phyloP scores from a whole-genome alignment of 2,113 vertebrate genomes.

The Rhinolophus ferrumequinum region DNA sequence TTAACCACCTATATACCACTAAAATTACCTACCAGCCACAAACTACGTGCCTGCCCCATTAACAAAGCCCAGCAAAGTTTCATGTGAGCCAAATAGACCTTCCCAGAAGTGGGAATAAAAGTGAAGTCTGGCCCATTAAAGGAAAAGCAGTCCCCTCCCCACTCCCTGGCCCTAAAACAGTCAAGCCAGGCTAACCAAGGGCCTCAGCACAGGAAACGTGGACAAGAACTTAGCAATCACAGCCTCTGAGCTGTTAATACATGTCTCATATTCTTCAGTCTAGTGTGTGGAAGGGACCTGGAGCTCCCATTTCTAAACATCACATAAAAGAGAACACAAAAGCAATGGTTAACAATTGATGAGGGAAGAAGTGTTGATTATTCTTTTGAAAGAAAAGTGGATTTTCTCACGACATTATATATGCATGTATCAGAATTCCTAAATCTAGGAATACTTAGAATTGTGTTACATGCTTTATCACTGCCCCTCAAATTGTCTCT shows the following conservation, averaged over 20 bases:
- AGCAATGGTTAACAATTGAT: background rate
- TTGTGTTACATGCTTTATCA: background rate
- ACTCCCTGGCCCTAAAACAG: background rate
- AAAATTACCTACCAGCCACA: slow-evolving; percentile 21
- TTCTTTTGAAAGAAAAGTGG: background rate
- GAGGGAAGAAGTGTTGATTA: background rate
- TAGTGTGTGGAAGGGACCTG: background rate
- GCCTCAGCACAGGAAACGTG: background rate
- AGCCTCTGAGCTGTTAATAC: background rate
- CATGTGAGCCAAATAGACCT: background rate
- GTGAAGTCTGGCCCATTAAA: background rate
- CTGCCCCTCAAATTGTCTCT: background rate
- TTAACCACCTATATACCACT: slow-evolving; percentile 29
- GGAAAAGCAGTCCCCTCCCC: background rate
- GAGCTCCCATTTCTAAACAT: background rate
- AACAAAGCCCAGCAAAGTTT: slow-evolving; percentile 43
- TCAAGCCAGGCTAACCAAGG: background rate
- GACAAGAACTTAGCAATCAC: background rate
- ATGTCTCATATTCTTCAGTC: background rate
- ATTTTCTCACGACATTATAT: background rate
- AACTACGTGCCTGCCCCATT: slow-evolving; percentile 35
- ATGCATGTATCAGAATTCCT: background rate
- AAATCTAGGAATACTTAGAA: background rate
- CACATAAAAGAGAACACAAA: background rate
- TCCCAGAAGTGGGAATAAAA: slow-evolving; percentile 44